These are phyloP conservation scores for Bradypodion pumilum DNA, from an alignment of 2,797 vertebrate genomes.

Conservation along the genomic window DNA sequence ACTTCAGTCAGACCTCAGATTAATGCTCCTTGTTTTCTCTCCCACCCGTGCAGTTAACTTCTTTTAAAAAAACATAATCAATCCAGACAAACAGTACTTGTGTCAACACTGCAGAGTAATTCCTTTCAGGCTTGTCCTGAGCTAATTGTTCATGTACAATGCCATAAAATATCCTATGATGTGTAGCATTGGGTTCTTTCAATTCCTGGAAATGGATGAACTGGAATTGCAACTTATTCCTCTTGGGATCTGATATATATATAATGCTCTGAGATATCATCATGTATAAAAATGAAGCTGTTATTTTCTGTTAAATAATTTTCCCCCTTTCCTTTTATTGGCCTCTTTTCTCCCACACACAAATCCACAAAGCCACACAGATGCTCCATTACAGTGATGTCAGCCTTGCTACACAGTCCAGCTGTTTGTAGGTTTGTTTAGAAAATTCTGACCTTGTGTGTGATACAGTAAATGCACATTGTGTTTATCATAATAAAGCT, in stretches of 20 bases:
- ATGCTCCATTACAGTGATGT: slow-evolving; percentile 74
- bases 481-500: slow-evolving; percentile 74
- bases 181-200: slow-evolving; percentile 56
- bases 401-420: slow-evolving; percentile 73
- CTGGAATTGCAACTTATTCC: slow-evolving; percentile 34
- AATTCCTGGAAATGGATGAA: slow-evolving; percentile 57
- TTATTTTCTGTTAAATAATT: slow-evolving; percentile 68
- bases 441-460: slow-evolving; percentile 74
- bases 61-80: not conserved
- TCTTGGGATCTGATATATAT: slow-evolving; percentile 68
- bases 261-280: slow-evolving; percentile 61
- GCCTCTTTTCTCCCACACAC: slow-evolving; percentile 72
- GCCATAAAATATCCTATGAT: not conserved
- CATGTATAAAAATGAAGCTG: slow-evolving; percentile 56
- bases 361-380: slow-evolving; percentile 73
- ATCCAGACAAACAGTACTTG: slow-evolving; percentile 15
- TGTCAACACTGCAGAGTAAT: not conserved
- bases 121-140: not conserved
- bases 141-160: slow-evolving; percentile 8
- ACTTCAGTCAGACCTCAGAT: not conserved
- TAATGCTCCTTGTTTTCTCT: not conserved
- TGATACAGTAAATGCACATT: slow-evolving; percentile 75
- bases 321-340: slow-evolving; percentile 71
- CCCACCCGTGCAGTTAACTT: not conserved
- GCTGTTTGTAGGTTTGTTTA: slow-evolving; percentile 78